phyloP scores from a whole-genome alignment of 2,113 vertebrate genomes.

The Phalacrocorax carbo region DNA sequence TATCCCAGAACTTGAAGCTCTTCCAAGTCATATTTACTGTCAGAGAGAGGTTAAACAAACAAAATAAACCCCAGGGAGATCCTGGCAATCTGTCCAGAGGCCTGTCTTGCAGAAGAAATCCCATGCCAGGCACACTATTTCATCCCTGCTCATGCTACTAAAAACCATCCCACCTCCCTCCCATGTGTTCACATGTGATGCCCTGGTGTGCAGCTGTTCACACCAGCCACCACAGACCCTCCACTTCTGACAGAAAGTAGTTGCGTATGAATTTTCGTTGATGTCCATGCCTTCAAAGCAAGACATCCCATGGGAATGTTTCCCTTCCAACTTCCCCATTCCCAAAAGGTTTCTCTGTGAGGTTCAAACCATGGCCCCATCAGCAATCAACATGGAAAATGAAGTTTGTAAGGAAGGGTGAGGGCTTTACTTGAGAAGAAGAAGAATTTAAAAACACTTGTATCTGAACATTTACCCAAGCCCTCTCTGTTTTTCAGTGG shows the following conservation, averaged over 20 bases:
- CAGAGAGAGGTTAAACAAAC: slow-evolving; percentile 1
- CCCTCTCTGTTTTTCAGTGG: not conserved
- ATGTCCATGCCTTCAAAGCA: not conserved
- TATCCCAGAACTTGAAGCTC: not conserved
- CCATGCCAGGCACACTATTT: not conserved
- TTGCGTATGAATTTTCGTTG: not conserved
- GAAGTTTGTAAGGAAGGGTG: not conserved
- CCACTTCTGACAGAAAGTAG: not conserved
- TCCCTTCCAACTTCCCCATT: not conserved
- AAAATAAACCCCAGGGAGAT: not conserved
- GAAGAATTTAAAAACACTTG: not conserved
- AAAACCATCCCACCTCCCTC: not conserved
- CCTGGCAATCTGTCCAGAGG: not conserved
- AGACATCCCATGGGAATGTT: not conserved
- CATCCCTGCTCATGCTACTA: not conserved
- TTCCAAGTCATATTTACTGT: not conserved
- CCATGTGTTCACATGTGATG: not conserved
- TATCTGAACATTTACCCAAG: not conserved
- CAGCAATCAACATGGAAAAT: not conserved
- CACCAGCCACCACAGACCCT: not conserved
- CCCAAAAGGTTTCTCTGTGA: not conserved
- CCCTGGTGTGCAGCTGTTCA: not conserved
- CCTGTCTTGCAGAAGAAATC: not conserved
- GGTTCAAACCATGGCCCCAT: not conserved
- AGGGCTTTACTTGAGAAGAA: not conserved